Evolutionary conservation across 2,888 invertebrate species (phyloP), one percentile per base, ranked within the genome.

Genomic region (Dicranocentrus wangi): DNA sequence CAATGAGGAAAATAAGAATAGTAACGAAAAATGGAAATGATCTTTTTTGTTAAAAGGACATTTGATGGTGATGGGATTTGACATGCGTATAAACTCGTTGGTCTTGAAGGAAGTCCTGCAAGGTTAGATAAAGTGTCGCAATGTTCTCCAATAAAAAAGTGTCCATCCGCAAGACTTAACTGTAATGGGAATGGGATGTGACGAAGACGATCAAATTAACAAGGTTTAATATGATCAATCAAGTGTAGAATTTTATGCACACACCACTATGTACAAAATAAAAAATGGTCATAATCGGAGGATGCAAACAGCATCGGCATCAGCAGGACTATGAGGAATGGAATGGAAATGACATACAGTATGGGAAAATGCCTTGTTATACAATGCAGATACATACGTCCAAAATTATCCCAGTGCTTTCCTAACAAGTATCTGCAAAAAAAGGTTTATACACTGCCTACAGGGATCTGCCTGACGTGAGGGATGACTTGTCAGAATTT

Each of bases 401-500:
- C 39, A 39, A 5, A 8, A 39, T 39, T 39, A 13, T 39, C 39
- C 13, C 39, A 39, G 7, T 5, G 39, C 13, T 39, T 39, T 39
- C 39, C 39, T 39, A 39, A 13, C n/a, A n/a, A n/a, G n/a, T n/a
- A n/a, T n/a, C n/a, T 39, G 39, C 39, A 39, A 39, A 39, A 39
- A 13, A 39, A 13, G 5, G 39, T 13, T n/a, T n/a, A n/a, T n/a
- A n/a, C n/a, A n/a, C n/a, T n/a, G n/a, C n/a, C n/a, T n/a, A n/a
- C n/a, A n/a, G n/a, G n/a, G n/a, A n/a, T n/a, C n/a, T n/a, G n/a
- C n/a, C n/a, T n/a, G 32, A 32, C n/a, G 32, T 32, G 10, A 32
- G 32, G 43, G n/a, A 76, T 76, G 76, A 76, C 76, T 76, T 47
- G 76, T 60, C 55, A 68, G 47, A 75, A 55, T 53, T 55, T 51